These are phyloP conservation scores for Acanthopleura granulata DNA, from an alignment of 2,888 invertebrate genomes.

Conservation along the genomic window DNA sequence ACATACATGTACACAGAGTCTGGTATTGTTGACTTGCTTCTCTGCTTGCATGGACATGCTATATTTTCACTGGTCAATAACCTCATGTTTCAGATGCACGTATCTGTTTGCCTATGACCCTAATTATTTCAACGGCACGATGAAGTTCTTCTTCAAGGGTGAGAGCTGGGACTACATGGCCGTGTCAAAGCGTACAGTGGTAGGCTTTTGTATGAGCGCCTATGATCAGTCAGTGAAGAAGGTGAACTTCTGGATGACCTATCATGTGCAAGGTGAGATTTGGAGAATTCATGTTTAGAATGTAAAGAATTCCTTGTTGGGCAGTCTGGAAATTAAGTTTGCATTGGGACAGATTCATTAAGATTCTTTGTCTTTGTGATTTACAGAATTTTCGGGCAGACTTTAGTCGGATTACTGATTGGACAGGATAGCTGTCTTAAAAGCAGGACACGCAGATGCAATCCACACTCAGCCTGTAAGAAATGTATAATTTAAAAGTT, in stretches of 20 bases:
- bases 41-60: neutral
- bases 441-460: no score
- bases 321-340: no score
- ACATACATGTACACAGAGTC: no score
- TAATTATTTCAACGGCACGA: slow-evolving; percentile 41
- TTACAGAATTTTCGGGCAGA: no score
- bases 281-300: no score
- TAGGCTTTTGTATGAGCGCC: neutral
- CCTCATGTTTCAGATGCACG: slow-evolving; percentile 41
- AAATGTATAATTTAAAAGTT: no score
- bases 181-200: neutral
- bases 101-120: slow-evolving; percentile 46
- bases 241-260: slow-evolving; percentile 7
- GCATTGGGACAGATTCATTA: no score
- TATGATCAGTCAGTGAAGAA: neutral
- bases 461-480: no score
- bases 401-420: no score
- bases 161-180: neutral
- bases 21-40: neutral
- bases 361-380: no score
- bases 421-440: no score
- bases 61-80: neutral
- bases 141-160: neutral
- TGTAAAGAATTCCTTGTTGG: no score
- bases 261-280: slow-evolving; percentile 5